These are phyloP conservation scores for Drosophila histrio DNA, from an alignment of 2,888 invertebrate genomes.

Conservation along the genomic window DNA sequence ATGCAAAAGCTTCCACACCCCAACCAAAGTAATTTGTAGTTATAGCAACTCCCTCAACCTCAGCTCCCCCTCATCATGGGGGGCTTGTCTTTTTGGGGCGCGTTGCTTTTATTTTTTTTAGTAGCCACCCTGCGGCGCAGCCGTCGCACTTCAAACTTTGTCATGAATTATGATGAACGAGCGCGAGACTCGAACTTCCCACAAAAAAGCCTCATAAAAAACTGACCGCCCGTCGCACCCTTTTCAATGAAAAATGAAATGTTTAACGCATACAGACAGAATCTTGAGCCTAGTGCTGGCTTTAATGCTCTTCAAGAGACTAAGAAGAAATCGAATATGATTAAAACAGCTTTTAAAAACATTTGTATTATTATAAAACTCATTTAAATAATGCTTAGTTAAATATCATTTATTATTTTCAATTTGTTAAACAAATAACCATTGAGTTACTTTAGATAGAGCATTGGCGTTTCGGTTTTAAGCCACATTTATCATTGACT, in stretches of 20 bases:
- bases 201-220: conserved; percentile 19
- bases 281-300: conserved; percentile 10
- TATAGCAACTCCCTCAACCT: conserved; percentile 51
- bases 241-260: conserved; percentile 63
- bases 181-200: conserved; percentile 39
- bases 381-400: not conserved
- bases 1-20: conserved; percentile 46
- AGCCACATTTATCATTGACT: not conserved
- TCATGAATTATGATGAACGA: conserved; percentile 79
- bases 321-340: not conserved
- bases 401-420: not conserved
- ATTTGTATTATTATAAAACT: not conserved
- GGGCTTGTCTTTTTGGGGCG: conserved; percentile 41
- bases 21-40: conserved; percentile 73
- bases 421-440: not conserved
- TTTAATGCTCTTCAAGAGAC: not conserved
- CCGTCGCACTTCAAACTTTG: conserved; percentile 78
- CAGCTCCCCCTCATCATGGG: not conserved
- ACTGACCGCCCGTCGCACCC: conserved; percentile 61
- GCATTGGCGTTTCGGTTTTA: not conserved
- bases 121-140: conserved; percentile 57
- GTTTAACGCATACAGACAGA: conserved; percentile 20
- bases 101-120: conserved; percentile 9
- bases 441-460: not conserved
- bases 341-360: not conserved